These are phyloP conservation scores for Papilio protenor DNA, from an alignment of 2,888 invertebrate species.

Conservation along the genomic window DNA sequence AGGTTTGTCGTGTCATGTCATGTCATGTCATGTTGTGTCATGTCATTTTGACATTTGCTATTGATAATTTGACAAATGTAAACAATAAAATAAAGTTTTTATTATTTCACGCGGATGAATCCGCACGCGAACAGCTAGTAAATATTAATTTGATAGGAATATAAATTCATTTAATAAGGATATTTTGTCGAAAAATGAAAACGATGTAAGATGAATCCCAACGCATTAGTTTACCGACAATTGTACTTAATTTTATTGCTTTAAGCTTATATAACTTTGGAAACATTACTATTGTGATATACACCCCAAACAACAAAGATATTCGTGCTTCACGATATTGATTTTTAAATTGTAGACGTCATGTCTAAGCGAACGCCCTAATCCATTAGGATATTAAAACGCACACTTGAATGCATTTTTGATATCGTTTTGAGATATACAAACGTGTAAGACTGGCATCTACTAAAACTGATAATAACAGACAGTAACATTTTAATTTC, in stretches of 20 bases:
- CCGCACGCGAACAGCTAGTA: too few species aligned
- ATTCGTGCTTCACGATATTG: conserved; percentile 16
- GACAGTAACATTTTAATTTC: neutral
- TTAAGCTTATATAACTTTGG: neutral
- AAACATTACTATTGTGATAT: neutral
- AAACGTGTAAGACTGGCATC: neutral
- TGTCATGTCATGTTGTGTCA: too few species aligned
- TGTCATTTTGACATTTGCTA: too few species aligned
- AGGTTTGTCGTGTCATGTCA: too few species aligned
- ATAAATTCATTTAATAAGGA: neutral
- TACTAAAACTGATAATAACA: neutral
- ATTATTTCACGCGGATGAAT: too few species aligned
- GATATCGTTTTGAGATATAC: conserved; percentile 7
- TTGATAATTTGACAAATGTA: too few species aligned
- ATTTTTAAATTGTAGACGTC: conserved; percentile 18
- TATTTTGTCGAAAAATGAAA: neutral
- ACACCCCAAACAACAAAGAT: neutral
- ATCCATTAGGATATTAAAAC: conserved; percentile 38
- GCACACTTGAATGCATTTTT: conserved; percentile 15
- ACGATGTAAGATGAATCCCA: too few species aligned
- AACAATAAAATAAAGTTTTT: too few species aligned
- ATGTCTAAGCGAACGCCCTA: conserved; percentile 26
- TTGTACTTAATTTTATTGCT: neutral
- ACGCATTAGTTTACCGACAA: neutral
- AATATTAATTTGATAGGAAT: neutral